A percentile compares a stretch with the other conserved stretches of the same genome.
Conservation (phyloP, 30 jellyfish, hydroid and myxozoan genomes). For the Hydractinia symbiolongicarpus region DNA sequence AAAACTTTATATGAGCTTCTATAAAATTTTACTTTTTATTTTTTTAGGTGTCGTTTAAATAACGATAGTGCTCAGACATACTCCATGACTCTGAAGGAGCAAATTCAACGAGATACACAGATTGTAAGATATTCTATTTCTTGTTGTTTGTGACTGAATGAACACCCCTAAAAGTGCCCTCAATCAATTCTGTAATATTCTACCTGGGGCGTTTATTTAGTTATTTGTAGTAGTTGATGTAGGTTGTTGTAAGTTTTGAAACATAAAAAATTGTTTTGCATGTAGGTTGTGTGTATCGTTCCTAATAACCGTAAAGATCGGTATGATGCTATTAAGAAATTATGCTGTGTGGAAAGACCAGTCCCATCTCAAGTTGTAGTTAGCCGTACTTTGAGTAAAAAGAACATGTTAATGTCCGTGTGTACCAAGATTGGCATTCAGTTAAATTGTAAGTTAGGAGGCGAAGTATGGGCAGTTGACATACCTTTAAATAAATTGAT, state of each 20-base stretch:
- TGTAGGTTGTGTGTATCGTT: slow-evolving; percentile 85
- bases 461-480: slow-evolving; percentile 93
- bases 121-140: slow-evolving; percentile 40
- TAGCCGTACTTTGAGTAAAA: slow-evolving; percentile 76
- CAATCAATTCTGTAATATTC: too few species aligned
- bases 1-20: not conserved
- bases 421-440: slow-evolving; percentile 96
- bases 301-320: slow-evolving; percentile 91
- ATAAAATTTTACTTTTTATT: not conserved
- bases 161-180: too few species aligned
- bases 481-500: slow-evolving; percentile 81
- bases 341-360: slow-evolving; percentile 84
- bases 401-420: slow-evolving; percentile 91
- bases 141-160: not conserved
- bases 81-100: slow-evolving; percentile 65
- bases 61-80: slow-evolving; percentile 69
- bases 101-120: slow-evolving; percentile 42
- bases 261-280: not conserved
- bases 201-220: too few species aligned
- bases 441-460: slow-evolving; percentile 94
- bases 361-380: slow-evolving; percentile 95
- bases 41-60: slow-evolving; percentile 38
- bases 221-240: too few species aligned
- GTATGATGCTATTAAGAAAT: slow-evolving; percentile 89
- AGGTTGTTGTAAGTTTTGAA: too few species aligned